Conservation (phyloP, 1,140 invertebrate species). For the Patella vulgata region DNA sequence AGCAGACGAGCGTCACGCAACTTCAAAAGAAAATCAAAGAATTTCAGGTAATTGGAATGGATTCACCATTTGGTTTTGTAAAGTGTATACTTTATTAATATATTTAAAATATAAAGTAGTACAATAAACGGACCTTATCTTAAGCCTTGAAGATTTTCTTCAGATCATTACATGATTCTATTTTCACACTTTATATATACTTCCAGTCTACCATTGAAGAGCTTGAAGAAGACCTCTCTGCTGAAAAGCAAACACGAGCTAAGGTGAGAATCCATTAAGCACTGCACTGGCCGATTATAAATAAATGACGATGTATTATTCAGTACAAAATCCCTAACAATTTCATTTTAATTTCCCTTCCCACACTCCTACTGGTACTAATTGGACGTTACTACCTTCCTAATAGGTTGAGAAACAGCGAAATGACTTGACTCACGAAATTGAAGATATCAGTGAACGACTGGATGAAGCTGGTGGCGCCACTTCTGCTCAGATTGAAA, state of each 20-base stretch:
- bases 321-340: no score
- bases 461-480: slow-evolving; percentile 98
- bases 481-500: slow-evolving; percentile 94
- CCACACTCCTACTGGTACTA: no score
- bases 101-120: no score
- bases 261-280: slow-evolving; percentile 69
- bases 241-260: slow-evolving; percentile 92
- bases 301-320: no score
- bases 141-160: no score
- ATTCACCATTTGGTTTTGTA: no score
- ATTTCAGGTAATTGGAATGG: slow-evolving; percentile 76
- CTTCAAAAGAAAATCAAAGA: slow-evolving; percentile 98
- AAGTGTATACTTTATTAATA: no score
- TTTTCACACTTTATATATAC: not conserved
- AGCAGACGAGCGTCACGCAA: slow-evolving; percentile 93
- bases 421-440: slow-evolving; percentile 91
- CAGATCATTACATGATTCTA: not conserved
- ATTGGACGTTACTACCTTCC: no score
- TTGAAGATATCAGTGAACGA: slow-evolving; percentile 95
- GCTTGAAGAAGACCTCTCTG: slow-evolving; percentile 96
- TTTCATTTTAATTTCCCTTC: no score
- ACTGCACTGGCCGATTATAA: no score
- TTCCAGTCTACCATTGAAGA: slow-evolving; percentile 85
- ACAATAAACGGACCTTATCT: no score
- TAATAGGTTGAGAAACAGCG: slow-evolving; percentile 98